Evolutionary conservation across 2,113 vertebrate genomes (phyloP).

Genomic region (Galbula dea): DNA sequence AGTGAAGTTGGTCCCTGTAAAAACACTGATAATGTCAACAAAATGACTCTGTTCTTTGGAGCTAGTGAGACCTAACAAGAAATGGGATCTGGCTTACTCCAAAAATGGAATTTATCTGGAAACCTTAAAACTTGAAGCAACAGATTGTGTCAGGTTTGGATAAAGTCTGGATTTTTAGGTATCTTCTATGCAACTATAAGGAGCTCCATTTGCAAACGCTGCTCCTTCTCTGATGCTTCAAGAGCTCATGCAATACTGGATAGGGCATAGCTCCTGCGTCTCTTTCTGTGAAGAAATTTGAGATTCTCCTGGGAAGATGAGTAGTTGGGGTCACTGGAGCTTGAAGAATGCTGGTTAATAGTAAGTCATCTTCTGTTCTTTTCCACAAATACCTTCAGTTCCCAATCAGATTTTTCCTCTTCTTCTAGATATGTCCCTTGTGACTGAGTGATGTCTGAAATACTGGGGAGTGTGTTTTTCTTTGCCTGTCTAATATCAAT

Average conservation of each 20-base stretch:
- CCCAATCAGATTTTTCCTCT: background rate
- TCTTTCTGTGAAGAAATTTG: background rate
- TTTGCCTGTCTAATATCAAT: background rate
- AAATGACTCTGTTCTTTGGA: background rate
- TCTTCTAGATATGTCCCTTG: background rate
- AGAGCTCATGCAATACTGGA: background rate
- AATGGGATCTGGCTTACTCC: background rate
- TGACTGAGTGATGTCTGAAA: background rate
- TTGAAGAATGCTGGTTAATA: background rate
- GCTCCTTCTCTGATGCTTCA: background rate
- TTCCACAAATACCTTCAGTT: background rate
- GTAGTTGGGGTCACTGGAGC: background rate
- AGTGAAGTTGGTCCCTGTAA: background rate
- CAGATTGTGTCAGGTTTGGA: background rate
- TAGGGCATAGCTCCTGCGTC: background rate
- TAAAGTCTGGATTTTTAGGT: background rate
- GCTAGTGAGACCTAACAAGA: background rate
- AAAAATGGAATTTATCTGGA: background rate
- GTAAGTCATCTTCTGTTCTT: background rate
- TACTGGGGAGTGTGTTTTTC: rapidly evolving
- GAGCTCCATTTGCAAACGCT: background rate
- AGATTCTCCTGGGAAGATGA: background rate
- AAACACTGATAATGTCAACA: background rate
- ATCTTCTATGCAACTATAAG: background rate
- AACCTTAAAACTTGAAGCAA: background rate